Evolutionary conservation across 2,888 invertebrate genomes (phyloP), one percentile per base, ranked within the genome.

Genomic region (Cistogaster globosa): DNA sequence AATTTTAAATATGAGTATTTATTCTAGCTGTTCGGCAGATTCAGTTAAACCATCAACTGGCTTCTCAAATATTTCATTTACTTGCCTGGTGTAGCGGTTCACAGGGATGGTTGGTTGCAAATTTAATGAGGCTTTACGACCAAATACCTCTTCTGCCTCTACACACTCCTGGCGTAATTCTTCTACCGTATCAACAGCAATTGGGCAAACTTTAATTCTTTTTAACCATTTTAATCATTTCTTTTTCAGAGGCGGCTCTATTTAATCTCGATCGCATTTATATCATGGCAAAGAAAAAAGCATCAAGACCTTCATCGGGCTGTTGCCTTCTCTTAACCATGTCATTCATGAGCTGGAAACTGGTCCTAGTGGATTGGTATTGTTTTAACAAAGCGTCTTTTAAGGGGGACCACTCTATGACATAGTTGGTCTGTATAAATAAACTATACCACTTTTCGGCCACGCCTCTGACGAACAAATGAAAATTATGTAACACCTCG

Each of bases 321-420:
- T 20, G 53, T 55, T 55, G 53, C 20, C 18, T 55, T 3, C 53
- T 16, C 20, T 55, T 7, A 18, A 55, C 20, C 53, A 55, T n/a
- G 18, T 58, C 58, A 11, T 11, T 26, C 58, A 58, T 58, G 7
- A 58, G 58, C 58, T 58, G 26, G 20, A 58, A 58, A 26, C 58
- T 32, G 4, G 58, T 26, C 12, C 58, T 20, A 12, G 58, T 26
- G 11, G 58, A 22, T 26, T 58, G 58, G 26, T 58, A 58, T 26
- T 58, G 58, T 16, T 58, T 58, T 26, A 58, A 26, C 8, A 58
- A 12, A 20, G 58, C 58, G 11, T 12, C 11, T 16, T 58, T 58
- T 58, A 58, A 58, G 22, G 22, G 26, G 26, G 58, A 58, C 58
- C 58, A 58, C 7, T 22, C 58, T 14, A 9, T 20, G 14, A 58